A percentile compares a stretch with the other conserved stretches of the same genome.
Conservation (phyloP, 2,888 invertebrate species). For the Phengaris arion region DNA sequence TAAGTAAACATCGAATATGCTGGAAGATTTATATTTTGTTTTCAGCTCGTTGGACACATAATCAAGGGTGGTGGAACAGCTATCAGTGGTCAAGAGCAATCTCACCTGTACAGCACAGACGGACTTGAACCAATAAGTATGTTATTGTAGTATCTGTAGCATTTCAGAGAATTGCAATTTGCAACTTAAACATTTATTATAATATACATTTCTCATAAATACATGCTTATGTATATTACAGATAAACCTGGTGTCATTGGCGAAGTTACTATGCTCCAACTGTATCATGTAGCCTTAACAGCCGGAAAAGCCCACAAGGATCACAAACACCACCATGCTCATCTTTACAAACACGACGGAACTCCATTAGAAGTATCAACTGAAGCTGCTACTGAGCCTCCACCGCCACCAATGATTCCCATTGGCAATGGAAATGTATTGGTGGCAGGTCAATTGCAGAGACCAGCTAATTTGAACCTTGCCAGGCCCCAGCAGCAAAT, state of each 20-base stretch:
- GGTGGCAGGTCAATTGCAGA: conserved; percentile 83
- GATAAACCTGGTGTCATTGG: conserved; percentile 84
- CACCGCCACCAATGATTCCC: conserved; percentile 67
- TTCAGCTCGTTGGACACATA: conserved; percentile 86
- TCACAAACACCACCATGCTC: conserved; percentile 92
- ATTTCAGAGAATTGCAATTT: neutral
- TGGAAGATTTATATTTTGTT: conserved; percentile 2
- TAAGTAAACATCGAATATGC: neutral
- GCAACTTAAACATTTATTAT: too few species aligned
- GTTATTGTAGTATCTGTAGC: conserved; percentile 35
- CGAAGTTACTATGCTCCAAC: conserved; percentile 88
- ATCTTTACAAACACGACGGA: conserved; percentile 88
- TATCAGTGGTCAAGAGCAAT: conserved; percentile 87
- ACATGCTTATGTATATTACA: conserved; percentile 44
- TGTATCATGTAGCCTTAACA: conserved; percentile 89
- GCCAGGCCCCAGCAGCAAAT: conserved; percentile 69
- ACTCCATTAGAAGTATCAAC: conserved; percentile 80
- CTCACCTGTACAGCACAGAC: conserved; percentile 60
- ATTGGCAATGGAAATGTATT: conserved; percentile 78
- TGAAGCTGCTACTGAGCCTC: conserved; percentile 77
- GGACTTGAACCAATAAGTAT: conserved; percentile 57
- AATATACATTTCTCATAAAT: neutral
- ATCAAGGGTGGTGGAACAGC: conserved; percentile 87
- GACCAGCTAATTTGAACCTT: conserved; percentile 75
- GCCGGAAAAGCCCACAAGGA: conserved; percentile 93